Conservation (phyloP, 2,113 vertebrate species). For the Pollimyrus isidori region DNA sequence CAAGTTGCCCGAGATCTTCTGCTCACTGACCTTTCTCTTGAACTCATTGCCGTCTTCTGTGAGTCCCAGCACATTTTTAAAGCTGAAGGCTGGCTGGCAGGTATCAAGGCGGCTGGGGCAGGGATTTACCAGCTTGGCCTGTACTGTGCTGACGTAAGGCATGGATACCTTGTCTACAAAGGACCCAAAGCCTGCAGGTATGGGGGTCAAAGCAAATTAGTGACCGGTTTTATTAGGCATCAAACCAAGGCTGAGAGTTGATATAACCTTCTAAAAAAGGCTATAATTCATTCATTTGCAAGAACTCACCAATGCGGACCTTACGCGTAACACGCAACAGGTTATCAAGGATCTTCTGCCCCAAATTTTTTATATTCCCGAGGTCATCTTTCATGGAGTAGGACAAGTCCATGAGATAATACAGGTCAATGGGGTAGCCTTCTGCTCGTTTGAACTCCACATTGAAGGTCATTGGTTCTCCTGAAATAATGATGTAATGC, state of each 20-base stretch:
- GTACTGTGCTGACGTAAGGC: slow-evolving; percentile 62
- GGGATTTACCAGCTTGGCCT: slow-evolving; percentile 49
- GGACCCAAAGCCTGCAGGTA: slow-evolving; percentile 64
- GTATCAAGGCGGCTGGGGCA: slow-evolving; percentile 48
- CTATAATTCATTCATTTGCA: background rate
- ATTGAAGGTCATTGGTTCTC: slow-evolving; percentile 50
- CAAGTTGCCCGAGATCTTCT: slow-evolving; percentile 67
- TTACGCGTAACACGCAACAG: slow-evolving; percentile 50
- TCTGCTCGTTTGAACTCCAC: slow-evolving; percentile 59
- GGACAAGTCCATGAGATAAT: slow-evolving; percentile 74
- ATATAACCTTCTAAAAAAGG: background rate
- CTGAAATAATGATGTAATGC: slow-evolving; percentile 34
- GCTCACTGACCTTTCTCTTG: slow-evolving; percentile 53
- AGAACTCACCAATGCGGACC: slow-evolving; percentile 59
- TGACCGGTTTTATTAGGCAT: background rate
- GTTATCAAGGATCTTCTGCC: slow-evolving; percentile 51
- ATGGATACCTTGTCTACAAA: slow-evolving; percentile 71
- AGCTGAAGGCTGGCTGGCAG: slow-evolving; percentile 65
- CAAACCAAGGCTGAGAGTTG: background rate
- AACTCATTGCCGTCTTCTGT: slow-evolving; percentile 51
- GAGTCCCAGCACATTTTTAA: slow-evolving; percentile 58
- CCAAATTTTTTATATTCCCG: slow-evolving; percentile 62
- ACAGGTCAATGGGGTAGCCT: slow-evolving; percentile 70
- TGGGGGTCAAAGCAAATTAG: background rate
- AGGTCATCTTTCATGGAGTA: slow-evolving; percentile 75